Base-by-base conservation (phyloP, 2,797 vertebrate species). In the Gallinago stenura region DNA sequence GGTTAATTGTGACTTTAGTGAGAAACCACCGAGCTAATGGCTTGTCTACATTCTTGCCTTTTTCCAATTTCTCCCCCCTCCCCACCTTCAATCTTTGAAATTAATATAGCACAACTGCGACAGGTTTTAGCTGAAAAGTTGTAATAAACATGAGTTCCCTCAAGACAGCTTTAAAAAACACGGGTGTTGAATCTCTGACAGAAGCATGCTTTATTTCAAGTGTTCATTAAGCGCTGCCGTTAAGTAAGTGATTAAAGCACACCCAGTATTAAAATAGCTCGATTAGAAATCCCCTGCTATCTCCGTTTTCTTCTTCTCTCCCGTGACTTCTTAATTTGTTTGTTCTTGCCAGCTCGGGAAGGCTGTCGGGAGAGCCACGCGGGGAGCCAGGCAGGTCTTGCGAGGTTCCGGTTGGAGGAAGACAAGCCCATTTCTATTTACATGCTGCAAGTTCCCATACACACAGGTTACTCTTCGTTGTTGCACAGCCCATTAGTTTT, bases 221-320 rank as follows among this genome's bases (percentile, higher is more conserved):
- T 73, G 60, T 94, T 96, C 95, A 90, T 95, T 95, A 97, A 92
- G 86, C 80, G 46, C 45, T 66, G 68, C 70, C 83, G 84, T 95
- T 96, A 91, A 96, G 72, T 62, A 53, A 94, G 71, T 80, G 93
- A 93, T 95, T 95, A 92, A 95, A 95, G 72, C 95, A 95, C 90
- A 95, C 76, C 95, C 83, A 93, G 60, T 86, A 95, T 95, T 94
- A 95, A 94, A 95, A 94, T 37, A 93, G 85, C 96, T 94, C 84
- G 84, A 96, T 96, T 95, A 97, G 94, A 93, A 95, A 95, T 95
- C 92, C 94, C 95, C 89, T 91, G 96, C 77, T 91, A 95, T 84
- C 91, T 89, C 45, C 7, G 37, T 78, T 91, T 91, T 84, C 82
- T 91, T 84, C 82, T 91, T 68, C 60, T 93, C 96, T 95, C 95